Conservation (phyloP, 2,888 invertebrate genomes). For the Hydropsyche betteni region DNA sequence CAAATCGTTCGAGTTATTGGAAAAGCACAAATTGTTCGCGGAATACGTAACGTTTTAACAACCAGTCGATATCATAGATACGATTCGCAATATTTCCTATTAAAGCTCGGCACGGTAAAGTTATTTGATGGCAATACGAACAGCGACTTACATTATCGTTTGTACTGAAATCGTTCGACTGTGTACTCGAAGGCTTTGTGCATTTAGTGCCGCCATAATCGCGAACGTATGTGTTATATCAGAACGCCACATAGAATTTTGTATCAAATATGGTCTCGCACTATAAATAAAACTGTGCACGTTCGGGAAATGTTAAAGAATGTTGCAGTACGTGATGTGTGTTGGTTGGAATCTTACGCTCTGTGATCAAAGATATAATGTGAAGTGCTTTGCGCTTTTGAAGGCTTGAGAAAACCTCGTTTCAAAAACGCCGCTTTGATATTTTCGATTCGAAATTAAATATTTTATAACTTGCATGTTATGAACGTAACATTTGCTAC, state of each 20-base stretch:
- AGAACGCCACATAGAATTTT: too few relatives aligned
- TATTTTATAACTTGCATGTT: background rate
- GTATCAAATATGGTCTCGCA: too few relatives aligned
- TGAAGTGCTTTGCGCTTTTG: constrained; percentile 9
- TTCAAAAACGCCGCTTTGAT: background rate
- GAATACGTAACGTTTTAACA: background rate
- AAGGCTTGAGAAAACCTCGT: background rate
- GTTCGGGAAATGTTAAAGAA: background rate
- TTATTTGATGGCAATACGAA: constrained; percentile 12
- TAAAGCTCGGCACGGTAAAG: constrained; percentile 1
- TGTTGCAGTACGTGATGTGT: background rate
- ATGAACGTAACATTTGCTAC: too few relatives aligned
- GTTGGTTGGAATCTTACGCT: constrained; percentile 1
- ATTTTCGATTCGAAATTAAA: constrained; percentile 14
- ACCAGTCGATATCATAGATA: background rate
- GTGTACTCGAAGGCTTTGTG: constrained; percentile 14
- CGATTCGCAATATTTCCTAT: background rate
- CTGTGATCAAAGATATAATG: constrained; percentile 19
- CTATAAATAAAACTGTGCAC: too few relatives aligned
- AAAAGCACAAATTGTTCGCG: too few relatives aligned
- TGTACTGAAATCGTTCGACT: constrained; percentile 5
- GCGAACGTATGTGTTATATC: background rate
- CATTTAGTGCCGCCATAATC: constrained; percentile 6
- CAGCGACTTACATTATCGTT: constrained; percentile 3
- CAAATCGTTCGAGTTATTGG: too few relatives aligned